These are phyloP conservation scores for Steinernema scapterisci DNA, from an alignment of 2,888 invertebrate genomes.

Conservation along the genomic window DNA sequence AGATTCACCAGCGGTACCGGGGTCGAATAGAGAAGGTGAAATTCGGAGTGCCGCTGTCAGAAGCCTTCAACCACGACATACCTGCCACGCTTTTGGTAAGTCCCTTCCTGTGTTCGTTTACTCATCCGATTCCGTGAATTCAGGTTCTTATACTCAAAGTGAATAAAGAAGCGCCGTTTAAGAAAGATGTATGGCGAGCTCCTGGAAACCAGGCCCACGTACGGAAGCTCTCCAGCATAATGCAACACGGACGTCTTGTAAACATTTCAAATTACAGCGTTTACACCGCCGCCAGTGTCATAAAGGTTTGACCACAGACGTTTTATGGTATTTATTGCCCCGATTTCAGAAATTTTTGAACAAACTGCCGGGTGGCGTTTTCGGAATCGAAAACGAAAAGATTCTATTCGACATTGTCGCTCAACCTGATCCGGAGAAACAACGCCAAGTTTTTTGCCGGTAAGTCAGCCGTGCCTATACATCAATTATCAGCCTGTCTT, in stretches of 20 bases:
- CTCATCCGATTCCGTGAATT: constrained; percentile 35
- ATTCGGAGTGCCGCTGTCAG: constrained; percentile 67
- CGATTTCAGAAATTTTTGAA: constrained; percentile 82
- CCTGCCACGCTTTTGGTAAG: constrained; percentile 67
- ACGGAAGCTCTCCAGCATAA: constrained; percentile 65
- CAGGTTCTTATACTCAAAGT: constrained; percentile 87
- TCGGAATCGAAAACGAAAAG: constrained; percentile 88
- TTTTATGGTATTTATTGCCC: constrained; percentile 11
- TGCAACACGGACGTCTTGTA: constrained; percentile 68
- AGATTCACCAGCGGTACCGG: constrained; percentile 62
- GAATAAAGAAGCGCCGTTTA: constrained; percentile 89
- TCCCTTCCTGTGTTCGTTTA: background rate
- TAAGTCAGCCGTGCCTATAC: constrained; percentile 68
- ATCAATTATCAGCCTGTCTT: background rate
- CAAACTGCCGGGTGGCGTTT: constrained; percentile 94
- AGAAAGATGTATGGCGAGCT: constrained; percentile 90
- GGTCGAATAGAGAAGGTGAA: constrained; percentile 68
- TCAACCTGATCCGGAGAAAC: constrained; percentile 80
- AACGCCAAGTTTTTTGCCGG: constrained; percentile 90
- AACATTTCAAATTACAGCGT: constrained; percentile 81
- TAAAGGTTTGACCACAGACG: constrained; percentile 74
- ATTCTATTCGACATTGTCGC: constrained; percentile 86
- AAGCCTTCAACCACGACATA: constrained; percentile 67
- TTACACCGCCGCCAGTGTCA: constrained; percentile 95
- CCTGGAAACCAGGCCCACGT: constrained; percentile 82